Evolutionary conservation across 2,113 vertebrate species (phyloP).

Genomic region (Nannospalax galili): DNA sequence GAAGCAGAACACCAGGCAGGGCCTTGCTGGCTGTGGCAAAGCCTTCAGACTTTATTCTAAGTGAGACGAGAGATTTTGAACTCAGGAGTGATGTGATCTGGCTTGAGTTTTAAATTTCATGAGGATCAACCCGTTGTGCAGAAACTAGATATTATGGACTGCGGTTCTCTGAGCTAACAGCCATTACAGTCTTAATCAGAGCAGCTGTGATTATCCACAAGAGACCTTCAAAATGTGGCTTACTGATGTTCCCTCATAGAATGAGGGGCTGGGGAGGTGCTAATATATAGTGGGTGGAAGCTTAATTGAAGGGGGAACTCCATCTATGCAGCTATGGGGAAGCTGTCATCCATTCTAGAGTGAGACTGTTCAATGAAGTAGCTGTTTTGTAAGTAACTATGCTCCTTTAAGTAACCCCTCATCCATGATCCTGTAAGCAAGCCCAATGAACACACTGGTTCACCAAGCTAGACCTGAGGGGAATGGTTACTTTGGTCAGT

Average conservation of each 20-base stretch:
- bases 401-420: background rate
- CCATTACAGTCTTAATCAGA: background rate
- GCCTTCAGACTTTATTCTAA: background rate
- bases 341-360: background rate
- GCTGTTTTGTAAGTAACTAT: background rate
- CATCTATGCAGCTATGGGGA: background rate
- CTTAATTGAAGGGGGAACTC: background rate
- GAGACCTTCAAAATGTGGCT: background rate
- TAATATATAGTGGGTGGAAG: no score
- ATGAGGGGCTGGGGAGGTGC: background rate
- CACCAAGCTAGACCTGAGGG: background rate
- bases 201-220: background rate
- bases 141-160: background rate
- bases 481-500: background rate
- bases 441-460: background rate
- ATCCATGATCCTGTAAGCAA: background rate
- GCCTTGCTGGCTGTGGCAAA: background rate
- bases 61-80: conserved; percentile 10
- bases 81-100: background rate
- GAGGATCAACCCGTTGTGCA: background rate
- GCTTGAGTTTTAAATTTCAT: conserved; percentile 28
- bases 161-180: background rate
- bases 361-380: background rate
- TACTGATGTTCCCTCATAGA: background rate
- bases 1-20: background rate